Base-by-base conservation (phyloP, 2,113 vertebrate genomes). In the Ondatra zibethicus region DNA sequence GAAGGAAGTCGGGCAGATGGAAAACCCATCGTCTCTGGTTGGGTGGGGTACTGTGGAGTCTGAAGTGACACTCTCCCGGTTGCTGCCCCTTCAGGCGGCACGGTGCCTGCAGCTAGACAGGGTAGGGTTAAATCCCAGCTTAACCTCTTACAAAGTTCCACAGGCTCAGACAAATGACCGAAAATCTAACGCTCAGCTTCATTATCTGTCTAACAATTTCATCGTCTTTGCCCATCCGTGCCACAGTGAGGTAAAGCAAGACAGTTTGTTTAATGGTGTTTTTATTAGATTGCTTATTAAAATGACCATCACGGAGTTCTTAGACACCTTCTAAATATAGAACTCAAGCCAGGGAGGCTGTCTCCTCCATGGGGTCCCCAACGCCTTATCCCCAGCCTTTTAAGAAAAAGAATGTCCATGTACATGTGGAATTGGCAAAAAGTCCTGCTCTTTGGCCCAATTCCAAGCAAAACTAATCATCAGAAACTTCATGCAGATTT, bases 391-490 rank as follows among this genome's bases (percentile, higher is more conserved):
- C 97, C 97, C 96, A 94, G 94, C 97, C 98, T 93, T 91, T 98
- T 95, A 58, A 58, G 58, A 58, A 58, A 98, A 98, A 98, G 98
- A 98, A 98, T 97, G 97, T 96, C 89, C 96, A 91, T 97, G 97
- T 98, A 97, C 97, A 98, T 97, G 98, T 94, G 98, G 93, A 98
- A 97, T 97, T 98, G 98, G 98, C 97, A 97, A 98, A 88, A 98
- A 98, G 97, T 96, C 98, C 98, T 97, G 88, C 97, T 98, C 98
- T 96, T 97, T 98, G 98, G 98, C 98, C 93, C 0, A 21, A 29
- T 93, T 98, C 98, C 98, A 99, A 98, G 96, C 97, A 97, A 98
- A 99, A 98, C 98, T 98, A 98, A 98, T 98, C 98, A 98, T 98
- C 96, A 95, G 95, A 98, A 98, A 98, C 98, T 98, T 98, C 98